Percentiles rank a stretch among this genome's conserved stretches.
Evolutionary conservation across 1,140 invertebrate genomes (phyloP).

Genomic region (Tenebrio molitor): DNA sequence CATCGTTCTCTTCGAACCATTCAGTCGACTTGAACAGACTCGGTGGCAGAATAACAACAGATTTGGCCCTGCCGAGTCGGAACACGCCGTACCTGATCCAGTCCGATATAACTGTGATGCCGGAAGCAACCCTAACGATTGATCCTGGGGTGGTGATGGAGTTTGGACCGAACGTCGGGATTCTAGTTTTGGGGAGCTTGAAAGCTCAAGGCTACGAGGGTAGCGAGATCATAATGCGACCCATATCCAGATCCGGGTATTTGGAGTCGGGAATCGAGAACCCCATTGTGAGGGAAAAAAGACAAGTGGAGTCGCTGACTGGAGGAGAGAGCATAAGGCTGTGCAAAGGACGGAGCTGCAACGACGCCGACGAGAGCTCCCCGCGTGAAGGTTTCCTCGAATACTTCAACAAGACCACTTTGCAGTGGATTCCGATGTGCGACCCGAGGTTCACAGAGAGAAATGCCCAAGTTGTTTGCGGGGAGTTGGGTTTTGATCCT

Average conservation of each 20-base stretch:
- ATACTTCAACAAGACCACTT: slow-evolving; percentile 93
- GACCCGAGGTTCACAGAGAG: slow-evolving; percentile 94
- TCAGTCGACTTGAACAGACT: slow-evolving; percentile 77
- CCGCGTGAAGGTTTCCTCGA: slow-evolving; percentile 90
- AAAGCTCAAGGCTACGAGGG: slow-evolving; percentile 84
- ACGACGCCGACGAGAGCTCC: slow-evolving; percentile 67
- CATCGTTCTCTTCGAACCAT: slow-evolving; percentile 72
- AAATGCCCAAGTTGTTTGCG: slow-evolving; percentile 95
- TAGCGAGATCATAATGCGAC: slow-evolving; percentile 88
- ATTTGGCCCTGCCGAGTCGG: slow-evolving; percentile 78
- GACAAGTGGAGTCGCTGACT: slow-evolving; percentile 69
- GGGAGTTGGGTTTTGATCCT: slow-evolving; percentile 91
- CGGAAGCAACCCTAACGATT: slow-evolving; percentile 87
- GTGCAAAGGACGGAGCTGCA: slow-evolving; percentile 82
- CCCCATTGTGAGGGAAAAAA: slow-evolving; percentile 56
- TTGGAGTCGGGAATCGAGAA: slow-evolving; percentile 64
- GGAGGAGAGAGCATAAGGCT: slow-evolving; percentile 74
- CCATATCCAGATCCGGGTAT: slow-evolving; percentile 68
- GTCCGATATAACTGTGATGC: slow-evolving; percentile 97
- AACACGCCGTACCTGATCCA: slow-evolving; percentile 85
- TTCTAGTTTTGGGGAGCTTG: slow-evolving; percentile 94
- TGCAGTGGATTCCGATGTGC: slow-evolving; percentile 97
- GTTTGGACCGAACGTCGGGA: slow-evolving; percentile 97
- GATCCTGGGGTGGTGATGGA: slow-evolving; percentile 92
- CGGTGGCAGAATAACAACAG: slow-evolving; percentile 86